phyloP scores from a whole-genome alignment of 1,140 invertebrate species.

The Pararge aegeria region DNA sequence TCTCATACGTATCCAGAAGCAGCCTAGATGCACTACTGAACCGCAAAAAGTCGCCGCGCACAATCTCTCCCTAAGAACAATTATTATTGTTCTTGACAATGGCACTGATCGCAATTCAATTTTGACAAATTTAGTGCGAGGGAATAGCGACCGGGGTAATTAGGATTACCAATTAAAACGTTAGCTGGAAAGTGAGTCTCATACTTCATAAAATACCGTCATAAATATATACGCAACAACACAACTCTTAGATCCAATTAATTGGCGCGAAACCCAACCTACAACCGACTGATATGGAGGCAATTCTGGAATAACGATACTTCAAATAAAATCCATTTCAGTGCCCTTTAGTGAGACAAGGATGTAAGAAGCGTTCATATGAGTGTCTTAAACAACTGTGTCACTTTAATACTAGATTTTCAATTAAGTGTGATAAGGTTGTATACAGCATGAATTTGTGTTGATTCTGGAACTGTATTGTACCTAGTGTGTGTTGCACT shows the following conservation, averaged over 20 bases:
- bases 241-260: constrained; percentile 4
- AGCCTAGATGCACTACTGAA: no score
- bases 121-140: no score
- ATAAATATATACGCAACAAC: neutral
- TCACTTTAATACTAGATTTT: neutral
- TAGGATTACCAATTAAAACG: no score
- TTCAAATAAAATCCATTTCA: constrained; percentile 7
- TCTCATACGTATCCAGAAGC: no score
- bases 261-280: constrained; percentile 12
- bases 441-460: neutral
- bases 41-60: no score
- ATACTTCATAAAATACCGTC: no score
- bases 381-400: neutral
- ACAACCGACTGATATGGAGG: constrained; percentile 4
- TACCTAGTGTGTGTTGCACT: neutral
- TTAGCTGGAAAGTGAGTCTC: neutral
- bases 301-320: constrained; percentile 5
- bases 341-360: neutral
- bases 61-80: no score
- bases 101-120: no score
- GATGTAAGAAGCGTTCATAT: neutral
- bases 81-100: no score
- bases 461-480: neutral
- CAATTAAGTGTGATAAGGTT: neutral
- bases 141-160: no score